These are phyloP conservation scores for Ellobius talpinus DNA, from an alignment of 2,113 vertebrate genomes.

Conservation along the genomic window DNA sequence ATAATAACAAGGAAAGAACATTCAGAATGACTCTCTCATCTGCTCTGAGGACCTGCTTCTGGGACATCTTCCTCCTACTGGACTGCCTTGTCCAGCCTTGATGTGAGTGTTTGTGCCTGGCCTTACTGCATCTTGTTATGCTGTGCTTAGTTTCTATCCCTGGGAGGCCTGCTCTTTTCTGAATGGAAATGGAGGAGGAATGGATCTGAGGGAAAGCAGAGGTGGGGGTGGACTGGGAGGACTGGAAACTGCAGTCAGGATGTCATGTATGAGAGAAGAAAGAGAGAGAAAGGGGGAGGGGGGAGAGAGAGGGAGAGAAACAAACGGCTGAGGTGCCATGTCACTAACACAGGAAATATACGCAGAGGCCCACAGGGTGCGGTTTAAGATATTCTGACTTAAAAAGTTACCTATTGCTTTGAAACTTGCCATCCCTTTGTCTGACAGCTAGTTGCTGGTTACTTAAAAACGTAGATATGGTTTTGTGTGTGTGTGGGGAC, in stretches of 20 bases:
- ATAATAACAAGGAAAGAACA: background rate
- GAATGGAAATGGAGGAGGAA: background rate
- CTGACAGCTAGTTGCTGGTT: constrained; percentile 1
- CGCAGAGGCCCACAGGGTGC: background rate
- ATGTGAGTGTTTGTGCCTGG: background rate
- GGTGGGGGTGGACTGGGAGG: background rate
- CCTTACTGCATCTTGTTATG: background rate
- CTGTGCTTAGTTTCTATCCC: background rate
- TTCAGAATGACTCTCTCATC: background rate
- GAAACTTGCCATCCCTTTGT: background rate
- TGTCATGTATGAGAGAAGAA: background rate
- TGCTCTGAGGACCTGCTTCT: background rate
- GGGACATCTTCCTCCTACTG: background rate
- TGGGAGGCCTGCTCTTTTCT: background rate
- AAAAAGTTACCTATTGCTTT: background rate
- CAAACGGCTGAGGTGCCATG: background rate
- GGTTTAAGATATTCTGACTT: background rate
- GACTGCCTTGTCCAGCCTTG: background rate
- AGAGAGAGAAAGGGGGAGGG: rapidly evolving
- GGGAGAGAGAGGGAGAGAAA: too few species aligned
- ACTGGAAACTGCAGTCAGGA: background rate
- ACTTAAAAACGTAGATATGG: constrained; percentile 36
- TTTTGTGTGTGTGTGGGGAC: background rate
- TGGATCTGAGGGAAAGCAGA: background rate
- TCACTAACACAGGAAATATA: background rate